Evolutionary conservation across 2,888 invertebrate species (phyloP), one percentile per base, ranked within the genome.

Genomic region (Drosophila koepferae): DNA sequence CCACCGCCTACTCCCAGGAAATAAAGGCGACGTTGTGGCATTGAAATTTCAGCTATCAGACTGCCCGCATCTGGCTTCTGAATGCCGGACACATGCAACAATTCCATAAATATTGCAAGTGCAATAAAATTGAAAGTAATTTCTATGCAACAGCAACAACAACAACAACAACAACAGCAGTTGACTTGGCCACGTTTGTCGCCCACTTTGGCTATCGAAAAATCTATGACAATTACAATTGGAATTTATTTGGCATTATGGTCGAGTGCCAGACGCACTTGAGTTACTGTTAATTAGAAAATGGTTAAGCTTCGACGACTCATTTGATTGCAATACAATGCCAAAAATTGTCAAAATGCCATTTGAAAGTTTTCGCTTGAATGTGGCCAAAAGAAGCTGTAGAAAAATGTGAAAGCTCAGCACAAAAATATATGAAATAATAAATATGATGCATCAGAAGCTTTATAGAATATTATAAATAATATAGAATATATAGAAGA

Each of bases 241-340:
- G 78, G 44, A 73, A 78, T 86, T 86, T 84, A 84, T 75, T 64
- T 72, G 65, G 65, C 69, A 74, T 48, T 56, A 55, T 70, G 70
- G 72, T 69, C 70, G 44, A 67, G 58, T 58, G 59, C 44, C 77
- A 71, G 51, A 60, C 65, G 31, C 41, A 59, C 76, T 51, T 70
- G 82, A 83, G 77, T 86, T 84, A 83, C 80, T 83, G 83, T 81
- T 86, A 86, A 83, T 86, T 84, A 80, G 80, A 86, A 83, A 83
- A 84, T 80, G 70, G 80, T 75, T 81, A 59, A 61, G 61, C 20
- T 9, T 23, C 10, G 9, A 16, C 8, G 9, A 18, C 28, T 6
- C 41, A 62, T 51, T 66, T 48, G 48, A 58, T 72, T 38, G 41
- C 40, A 7, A 46, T 54, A 44, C 46, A 61, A 58, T 58, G 34